Base-by-base conservation (phyloP, 2,797 vertebrate genomes). In the Zalophus californianus region DNA sequence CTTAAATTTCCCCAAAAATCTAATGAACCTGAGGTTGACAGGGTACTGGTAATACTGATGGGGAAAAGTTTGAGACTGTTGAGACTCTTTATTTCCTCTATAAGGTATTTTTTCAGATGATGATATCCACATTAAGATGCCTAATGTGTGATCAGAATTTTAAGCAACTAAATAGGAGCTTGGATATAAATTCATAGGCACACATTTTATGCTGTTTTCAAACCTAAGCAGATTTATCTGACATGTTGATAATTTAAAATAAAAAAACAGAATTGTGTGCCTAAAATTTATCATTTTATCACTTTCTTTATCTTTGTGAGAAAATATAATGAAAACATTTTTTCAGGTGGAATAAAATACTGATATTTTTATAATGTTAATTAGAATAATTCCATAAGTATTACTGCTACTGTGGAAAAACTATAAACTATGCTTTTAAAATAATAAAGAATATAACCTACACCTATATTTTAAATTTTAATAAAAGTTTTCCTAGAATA, bases 301-400 rank as follows among this genome's bases (percentile, higher is more conserved):
- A 21, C 3, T 77, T 82, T 7, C 32, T 88, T 38, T 75, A 56
- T 9, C 32, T 75, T 83, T 84, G 4, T 78, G 85, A 77, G 64
- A n/a, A 80, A 72, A 66, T 84, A 82, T 29, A n/a, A 32, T 15
- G 29, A 25, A 84, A 50, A 13, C 4, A 18, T 29, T 18, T 68
- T 89, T 82, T 2, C 3, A 54, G 50, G 21, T 25, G 50, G 14
- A 58, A 25, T 64, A 56, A 48, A 95, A 60, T 94, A 77, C 20
- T 90, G 9, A 32, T 77, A 52, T 84, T 91, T 79, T 86, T 23
- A 75, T 25, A 68, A 88, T 41, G 9, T 82, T 91, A 66, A 80
- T 80, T 88, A 66, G 70, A 87, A 62, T 21, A 66, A n/a, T 1
- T 89, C 21, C 3, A 35, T 12, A 68, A 66, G 2, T 77, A 85